phyloP scores from a whole-genome alignment of 2,797 vertebrate genomes.

The Psittacula echo region DNA sequence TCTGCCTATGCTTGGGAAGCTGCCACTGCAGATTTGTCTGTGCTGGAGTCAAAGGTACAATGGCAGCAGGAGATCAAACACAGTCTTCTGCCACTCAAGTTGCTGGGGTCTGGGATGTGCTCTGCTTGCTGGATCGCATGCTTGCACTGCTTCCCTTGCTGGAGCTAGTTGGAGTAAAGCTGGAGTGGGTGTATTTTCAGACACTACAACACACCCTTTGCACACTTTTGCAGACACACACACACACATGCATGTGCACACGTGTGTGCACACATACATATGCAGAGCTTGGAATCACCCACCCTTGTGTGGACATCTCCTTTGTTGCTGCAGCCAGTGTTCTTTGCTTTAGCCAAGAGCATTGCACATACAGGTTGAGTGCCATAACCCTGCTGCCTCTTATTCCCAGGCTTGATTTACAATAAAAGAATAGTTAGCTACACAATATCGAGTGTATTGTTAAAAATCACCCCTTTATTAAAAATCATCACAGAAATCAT shows the following conservation, averaged over 20 bases:
- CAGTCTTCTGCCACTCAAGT: not conserved
- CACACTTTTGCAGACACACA: not conserved
- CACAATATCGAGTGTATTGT: not conserved
- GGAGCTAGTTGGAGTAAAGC: not conserved
- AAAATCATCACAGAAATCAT: not conserved
- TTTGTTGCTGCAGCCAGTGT: not conserved
- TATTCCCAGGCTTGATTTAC: not conserved
- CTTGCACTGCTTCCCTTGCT: rapidly evolving
- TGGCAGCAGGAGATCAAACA: not conserved
- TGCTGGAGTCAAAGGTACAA: rapidly evolving
- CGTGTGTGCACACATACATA: rapidly evolving
- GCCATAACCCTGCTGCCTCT: not conserved
- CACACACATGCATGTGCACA: too few relatives aligned
- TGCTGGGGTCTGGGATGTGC: not conserved
- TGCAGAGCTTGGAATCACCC: not conserved
- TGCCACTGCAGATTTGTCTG: rapidly evolving
- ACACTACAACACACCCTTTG: not conserved
- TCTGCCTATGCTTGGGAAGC: not conserved
- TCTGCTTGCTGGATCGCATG: not conserved
- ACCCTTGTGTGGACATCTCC: not conserved
- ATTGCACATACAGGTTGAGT: not conserved
- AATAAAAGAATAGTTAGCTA: not conserved
- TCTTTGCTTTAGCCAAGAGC: not conserved
- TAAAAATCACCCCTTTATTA: not conserved
- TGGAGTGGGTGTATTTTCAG: not conserved